Conservation (phyloP, 2,888 invertebrate genomes). For the Torymus auratus region DNA sequence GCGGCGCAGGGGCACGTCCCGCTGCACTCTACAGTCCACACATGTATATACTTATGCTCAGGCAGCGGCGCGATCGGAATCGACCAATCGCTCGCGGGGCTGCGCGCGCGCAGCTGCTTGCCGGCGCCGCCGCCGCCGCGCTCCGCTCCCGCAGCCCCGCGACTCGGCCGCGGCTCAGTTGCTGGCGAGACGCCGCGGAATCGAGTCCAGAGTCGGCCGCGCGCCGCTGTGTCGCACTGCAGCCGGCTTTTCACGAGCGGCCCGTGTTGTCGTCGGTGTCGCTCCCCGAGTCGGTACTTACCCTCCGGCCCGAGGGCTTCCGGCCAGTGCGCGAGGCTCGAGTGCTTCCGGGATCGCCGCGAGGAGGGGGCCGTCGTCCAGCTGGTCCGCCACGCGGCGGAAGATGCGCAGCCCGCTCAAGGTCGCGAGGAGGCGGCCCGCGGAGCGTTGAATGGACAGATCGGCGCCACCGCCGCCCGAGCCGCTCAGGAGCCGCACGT, state of each 20-base stretch:
- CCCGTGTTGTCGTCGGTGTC: too few relatives aligned
- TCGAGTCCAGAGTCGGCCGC: neutral
- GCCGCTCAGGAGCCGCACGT: constrained; percentile 51
- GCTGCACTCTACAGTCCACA: too few relatives aligned
- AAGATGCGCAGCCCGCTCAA: constrained; percentile 35
- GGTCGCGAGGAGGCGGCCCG: constrained; percentile 19
- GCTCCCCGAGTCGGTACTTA: too few relatives aligned
- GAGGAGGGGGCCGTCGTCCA: too few relatives aligned
- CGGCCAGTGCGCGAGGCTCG: too few relatives aligned
- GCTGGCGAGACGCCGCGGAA: constrained; percentile 62
- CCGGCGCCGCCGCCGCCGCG: neutral
- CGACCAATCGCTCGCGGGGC: constrained; percentile 39
- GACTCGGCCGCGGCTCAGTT: neutral
- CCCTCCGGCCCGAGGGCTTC: too few relatives aligned
- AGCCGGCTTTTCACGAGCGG: neutral
- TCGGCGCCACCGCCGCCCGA: constrained; percentile 40
- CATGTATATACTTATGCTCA: too few relatives aligned
- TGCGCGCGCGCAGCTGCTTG: neutral
- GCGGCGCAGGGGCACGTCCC: too few relatives aligned
- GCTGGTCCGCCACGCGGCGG: neutral
- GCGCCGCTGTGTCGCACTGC: neutral
- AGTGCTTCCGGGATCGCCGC: too few relatives aligned
- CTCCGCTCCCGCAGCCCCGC: neutral
- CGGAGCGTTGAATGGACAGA: constrained; percentile 46
- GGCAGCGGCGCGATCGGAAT: constrained; percentile 24